Conservation (phyloP, 2,113 vertebrate species). For the Zapus hudsonius region DNA sequence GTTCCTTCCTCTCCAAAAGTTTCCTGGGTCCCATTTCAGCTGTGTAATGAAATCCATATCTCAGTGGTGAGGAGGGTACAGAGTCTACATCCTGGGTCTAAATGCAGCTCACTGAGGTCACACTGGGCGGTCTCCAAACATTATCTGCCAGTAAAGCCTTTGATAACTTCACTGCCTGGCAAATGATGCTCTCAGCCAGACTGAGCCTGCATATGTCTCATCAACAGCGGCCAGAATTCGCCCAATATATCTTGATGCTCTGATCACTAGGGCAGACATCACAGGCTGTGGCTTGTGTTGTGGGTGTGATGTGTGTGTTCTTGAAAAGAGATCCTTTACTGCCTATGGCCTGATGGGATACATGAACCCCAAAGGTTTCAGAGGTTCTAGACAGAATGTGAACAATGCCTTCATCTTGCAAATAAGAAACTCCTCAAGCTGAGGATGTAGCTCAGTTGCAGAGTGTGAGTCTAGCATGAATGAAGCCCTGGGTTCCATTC, state of each 20-base stretch:
- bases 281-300: not conserved
- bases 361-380: not conserved
- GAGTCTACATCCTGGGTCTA: not conserved
- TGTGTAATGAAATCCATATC: not conserved
- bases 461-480: not conserved
- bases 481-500: not conserved
- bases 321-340: not conserved
- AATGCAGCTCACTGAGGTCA: not conserved
- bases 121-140: not conserved
- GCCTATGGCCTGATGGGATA: not conserved
- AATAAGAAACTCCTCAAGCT: not conserved
- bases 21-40: not conserved
- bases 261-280: conserved; percentile 16
- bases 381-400: not conserved
- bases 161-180: conserved; percentile 57
- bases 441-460: not conserved
- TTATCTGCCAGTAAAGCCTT: not conserved
- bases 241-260: conserved; percentile 62
- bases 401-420: not conserved
- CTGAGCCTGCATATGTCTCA: conserved; percentile 71
- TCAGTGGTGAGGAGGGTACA: not conserved
- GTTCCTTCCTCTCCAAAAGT: not conserved
- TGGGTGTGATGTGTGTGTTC: not conserved
- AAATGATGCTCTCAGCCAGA: conserved; percentile 59
- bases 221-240: conserved; percentile 51